Evolutionary conservation across 1,140 invertebrate genomes (phyloP).

Genomic region (Hypothenemus hampei): DNA sequence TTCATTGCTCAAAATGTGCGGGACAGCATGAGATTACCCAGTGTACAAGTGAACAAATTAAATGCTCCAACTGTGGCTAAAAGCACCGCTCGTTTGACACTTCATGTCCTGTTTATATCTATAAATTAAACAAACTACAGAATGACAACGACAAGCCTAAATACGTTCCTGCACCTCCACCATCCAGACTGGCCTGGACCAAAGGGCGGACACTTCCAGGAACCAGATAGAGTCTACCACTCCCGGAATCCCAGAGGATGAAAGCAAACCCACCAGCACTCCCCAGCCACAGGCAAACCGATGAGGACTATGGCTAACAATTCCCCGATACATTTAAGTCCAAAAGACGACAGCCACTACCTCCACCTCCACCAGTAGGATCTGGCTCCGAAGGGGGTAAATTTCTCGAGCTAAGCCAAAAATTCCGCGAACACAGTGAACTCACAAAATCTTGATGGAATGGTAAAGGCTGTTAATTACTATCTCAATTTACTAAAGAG

Average conservation of each 20-base stretch:
- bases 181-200: background rate
- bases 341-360: no score
- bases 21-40: background rate
- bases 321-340: no score
- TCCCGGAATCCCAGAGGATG: background rate
- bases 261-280: no score
- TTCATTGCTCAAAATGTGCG: background rate
- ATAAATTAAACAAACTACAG: background rate
- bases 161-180: background rate
- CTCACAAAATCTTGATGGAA: no score
- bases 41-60: background rate
- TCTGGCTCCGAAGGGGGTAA: background rate
- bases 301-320: no score
- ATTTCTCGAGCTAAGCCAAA: background rate
- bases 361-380: background rate
- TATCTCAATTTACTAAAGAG: background rate
- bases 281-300: background rate
- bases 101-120: background rate
- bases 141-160: background rate
- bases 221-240: background rate
- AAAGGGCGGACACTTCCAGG: no score
- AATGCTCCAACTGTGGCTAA: background rate
- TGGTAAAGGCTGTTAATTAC: background rate
- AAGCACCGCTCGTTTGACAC: background rate
- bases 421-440: no score